Evolutionary conservation across 1,140 invertebrate species (phyloP), one percentile per base, ranked within the genome.

Genomic region (Babylonia areolata): DNA sequence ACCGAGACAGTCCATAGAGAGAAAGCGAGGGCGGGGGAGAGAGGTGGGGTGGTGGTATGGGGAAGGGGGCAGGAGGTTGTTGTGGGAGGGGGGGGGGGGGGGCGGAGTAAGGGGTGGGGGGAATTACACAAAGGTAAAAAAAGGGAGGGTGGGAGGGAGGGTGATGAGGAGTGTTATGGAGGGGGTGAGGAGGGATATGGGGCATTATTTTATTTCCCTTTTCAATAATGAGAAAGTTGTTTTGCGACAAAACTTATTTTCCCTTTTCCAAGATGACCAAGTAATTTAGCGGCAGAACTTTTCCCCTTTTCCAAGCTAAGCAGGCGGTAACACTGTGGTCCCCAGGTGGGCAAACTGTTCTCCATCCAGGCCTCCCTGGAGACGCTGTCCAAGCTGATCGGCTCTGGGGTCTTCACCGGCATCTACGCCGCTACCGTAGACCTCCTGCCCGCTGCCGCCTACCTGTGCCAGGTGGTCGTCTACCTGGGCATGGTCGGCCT

Each of bases 381-480:
- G 85, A 94, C 94, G 1, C 88, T 91, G 1, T 91, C 93, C 0
- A 93, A 93, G 69, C 89, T 94, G 15, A 40, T 94, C n/a, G n/a
- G 93, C 3, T 90, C 91, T 0, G 81, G 93, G 0, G 90, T 93
- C 31, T 94, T 94, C 87, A 91, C 92, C 3, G 90, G 89, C 75
- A 77, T 94, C 17, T 94, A 94, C 82, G 90, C 89, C 37, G 92
- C 90, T 6, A 93, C 93, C 1, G 88, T 93, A 1, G 51, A 88
- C 51, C 85, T 92, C 31, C 92, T 91, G 46, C 86, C 92, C 0
- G 93, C 93, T 15, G 89, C 93, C 23, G 89, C 91, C 0, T 94
- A 93, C 86, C 69, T 91, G 9, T 40, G 92, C 20, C 91, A 92
- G 87, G 91, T 90, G 0, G 69, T 88, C 9, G 15, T 93, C 17